Conservation (phyloP, 1,140 invertebrate species). For the Luehdorfia chinensis region DNA sequence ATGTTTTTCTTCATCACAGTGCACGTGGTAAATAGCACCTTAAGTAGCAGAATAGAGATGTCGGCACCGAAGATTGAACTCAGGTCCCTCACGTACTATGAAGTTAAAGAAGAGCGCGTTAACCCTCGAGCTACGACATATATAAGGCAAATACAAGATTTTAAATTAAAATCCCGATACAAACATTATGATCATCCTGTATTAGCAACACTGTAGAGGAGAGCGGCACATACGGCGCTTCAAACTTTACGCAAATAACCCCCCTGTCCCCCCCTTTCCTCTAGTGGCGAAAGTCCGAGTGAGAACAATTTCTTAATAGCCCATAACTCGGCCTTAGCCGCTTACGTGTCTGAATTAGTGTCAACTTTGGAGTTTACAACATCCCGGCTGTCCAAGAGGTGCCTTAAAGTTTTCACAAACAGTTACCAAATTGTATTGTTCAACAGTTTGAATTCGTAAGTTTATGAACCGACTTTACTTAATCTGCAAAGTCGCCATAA, state of each 20-base stretch:
- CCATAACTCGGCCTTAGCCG: conserved; percentile 56
- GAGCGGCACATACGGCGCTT: conserved; percentile 50
- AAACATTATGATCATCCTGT: conserved; percentile 52
- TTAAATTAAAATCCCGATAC: too few species aligned
- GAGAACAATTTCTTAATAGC: conserved; percentile 70
- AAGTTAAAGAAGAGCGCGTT: too few species aligned
- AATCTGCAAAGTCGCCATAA: too few species aligned
- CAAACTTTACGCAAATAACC: conserved; percentile 66
- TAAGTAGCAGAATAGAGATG: too few species aligned
- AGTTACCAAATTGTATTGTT: too few species aligned
- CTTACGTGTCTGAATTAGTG: conserved; percentile 52
- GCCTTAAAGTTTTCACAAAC: background rate
- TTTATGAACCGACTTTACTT: background rate
- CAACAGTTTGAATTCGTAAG: conserved; percentile 1
- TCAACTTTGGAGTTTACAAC: conserved; percentile 39
- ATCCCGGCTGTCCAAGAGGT: conserved; percentile 8
- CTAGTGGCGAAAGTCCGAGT: conserved; percentile 33
- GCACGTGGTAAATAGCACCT: too few species aligned
- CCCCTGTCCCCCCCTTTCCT: conserved; percentile 19
- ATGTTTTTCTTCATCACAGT: too few species aligned
- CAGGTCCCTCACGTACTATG: too few species aligned
- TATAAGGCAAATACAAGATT: too few species aligned
- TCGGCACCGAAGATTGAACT: too few species aligned
- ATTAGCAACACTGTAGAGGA: conserved; percentile 33
- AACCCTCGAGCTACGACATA: too few species aligned